These are phyloP conservation scores for Drosophila trapezifrons DNA, from an alignment of 1,140 invertebrate genomes.

Conservation along the genomic window DNA sequence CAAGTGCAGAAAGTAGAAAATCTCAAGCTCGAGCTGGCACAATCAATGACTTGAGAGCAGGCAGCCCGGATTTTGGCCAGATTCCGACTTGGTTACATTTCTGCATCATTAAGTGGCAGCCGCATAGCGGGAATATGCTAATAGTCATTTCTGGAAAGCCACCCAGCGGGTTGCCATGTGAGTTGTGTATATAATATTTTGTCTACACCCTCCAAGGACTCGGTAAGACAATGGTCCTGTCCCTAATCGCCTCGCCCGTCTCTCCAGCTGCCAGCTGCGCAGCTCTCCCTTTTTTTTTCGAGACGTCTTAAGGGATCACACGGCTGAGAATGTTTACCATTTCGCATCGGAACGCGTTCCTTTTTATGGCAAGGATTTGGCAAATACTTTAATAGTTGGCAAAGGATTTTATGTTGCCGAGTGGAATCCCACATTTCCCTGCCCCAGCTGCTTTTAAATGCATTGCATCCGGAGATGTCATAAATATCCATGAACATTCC, in stretches of 20 bases:
- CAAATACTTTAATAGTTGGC: slow-evolving; percentile 46
- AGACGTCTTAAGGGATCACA: slow-evolving; percentile 35
- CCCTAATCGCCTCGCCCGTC: slow-evolving; percentile 9
- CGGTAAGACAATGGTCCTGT: slow-evolving; percentile 23
- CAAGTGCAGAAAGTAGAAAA: slow-evolving; percentile 9
- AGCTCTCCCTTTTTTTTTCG: not conserved
- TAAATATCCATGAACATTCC: slow-evolving; percentile 40
- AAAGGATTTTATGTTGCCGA: slow-evolving; percentile 23
- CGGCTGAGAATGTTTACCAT: slow-evolving; percentile 46
- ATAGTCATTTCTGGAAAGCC: slow-evolving; percentile 43
- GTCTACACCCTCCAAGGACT: slow-evolving; percentile 9
- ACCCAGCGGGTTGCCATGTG: slow-evolving; percentile 40
- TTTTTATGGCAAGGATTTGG: slow-evolving; percentile 37
- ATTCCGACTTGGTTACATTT: slow-evolving; percentile 61
- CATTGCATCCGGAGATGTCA: slow-evolving; percentile 18
- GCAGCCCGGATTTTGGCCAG: slow-evolving; percentile 48
- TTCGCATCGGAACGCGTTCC: slow-evolving; percentile 28
- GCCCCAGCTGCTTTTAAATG: slow-evolving; percentile 14
- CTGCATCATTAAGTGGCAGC: slow-evolving; percentile 74
- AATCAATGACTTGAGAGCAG: slow-evolving; percentile 65
- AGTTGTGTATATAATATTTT: slow-evolving; percentile 36
- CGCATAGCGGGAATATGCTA: slow-evolving; percentile 71
- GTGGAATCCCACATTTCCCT: slow-evolving; percentile 1
- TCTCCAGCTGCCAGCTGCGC: not conserved
- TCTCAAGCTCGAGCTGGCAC: slow-evolving; percentile 35